Base-by-base conservation (phyloP, 1,140 invertebrate genomes). In the Plectus sambesii region DNA sequence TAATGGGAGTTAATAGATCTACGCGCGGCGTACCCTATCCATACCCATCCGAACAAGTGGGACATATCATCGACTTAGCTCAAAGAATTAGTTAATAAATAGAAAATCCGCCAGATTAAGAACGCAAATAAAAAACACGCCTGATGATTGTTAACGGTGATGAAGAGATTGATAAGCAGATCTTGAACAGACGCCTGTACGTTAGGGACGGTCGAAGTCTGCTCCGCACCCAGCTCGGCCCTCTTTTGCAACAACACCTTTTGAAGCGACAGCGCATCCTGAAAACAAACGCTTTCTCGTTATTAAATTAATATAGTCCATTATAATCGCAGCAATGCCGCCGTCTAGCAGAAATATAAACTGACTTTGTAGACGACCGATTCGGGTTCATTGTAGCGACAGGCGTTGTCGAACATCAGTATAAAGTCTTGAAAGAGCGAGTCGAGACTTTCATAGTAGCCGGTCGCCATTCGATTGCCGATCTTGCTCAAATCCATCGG, bases 301-400 rank as follows among this genome's bases (percentile, higher is more conserved):
- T n/a, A n/a, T n/a, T n/a, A n/a, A n/a, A n/a, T n/a, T n/a, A n/a
- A n/a, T n/a, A n/a, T n/a, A n/a, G n/a, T n/a, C n/a, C n/a, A n/a
- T n/a, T n/a, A n/a, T n/a, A n/a, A n/a, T n/a, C n/a, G n/a, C n/a
- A n/a, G n/a, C n/a, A n/a, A n/a, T n/a, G n/a, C n/a, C n/a, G n/a
- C n/a, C n/a, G n/a, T n/a, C n/a, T n/a, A n/a, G n/a, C n/a, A n/a
- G n/a, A n/a, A n/a, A n/a, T n/a, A n/a, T n/a, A 15, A 51, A 56
- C 69, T 69, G 69, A 81, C 80, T 74, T 96, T 96, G 69, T 98
- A 99, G 59, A 98, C 93, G 68, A 92, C 85, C 0, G 90, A 96
- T 70, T 96, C 90, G 0, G 93, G 92, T 70, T 98, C 93, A 71
- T 99, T 98, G 70, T 93, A 99, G 73, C 93, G 93, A 74, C 89